Evolutionary conservation across 2,888 invertebrate species (phyloP).

Genomic region (Athalia cordata): DNA sequence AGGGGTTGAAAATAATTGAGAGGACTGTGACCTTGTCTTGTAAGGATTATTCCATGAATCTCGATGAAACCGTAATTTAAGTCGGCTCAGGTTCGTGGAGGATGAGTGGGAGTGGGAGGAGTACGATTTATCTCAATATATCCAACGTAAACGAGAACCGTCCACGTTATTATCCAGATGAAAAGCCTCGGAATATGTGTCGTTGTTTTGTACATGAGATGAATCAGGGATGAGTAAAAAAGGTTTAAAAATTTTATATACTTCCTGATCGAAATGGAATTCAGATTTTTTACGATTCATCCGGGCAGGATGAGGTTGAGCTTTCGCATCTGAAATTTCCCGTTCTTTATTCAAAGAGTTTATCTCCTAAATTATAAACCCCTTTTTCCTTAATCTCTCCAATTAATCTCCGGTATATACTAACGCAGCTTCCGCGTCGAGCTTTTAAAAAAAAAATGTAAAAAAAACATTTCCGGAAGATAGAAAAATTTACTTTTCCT

Average conservation of each 20-base stretch:
- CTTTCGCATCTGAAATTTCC: constrained; percentile 8
- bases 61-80: neutral
- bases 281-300: too few species aligned
- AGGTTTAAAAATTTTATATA: too few species aligned
- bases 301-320: neutral
- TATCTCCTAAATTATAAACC: neutral
- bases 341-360: neutral
- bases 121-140: neutral
- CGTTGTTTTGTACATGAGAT: neutral
- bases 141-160: too few species aligned
- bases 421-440: too few species aligned
- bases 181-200: neutral
- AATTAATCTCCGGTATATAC: neutral
- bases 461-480: neutral
- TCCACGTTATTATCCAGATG: neutral
- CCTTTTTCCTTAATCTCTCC: neutral
- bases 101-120: neutral
- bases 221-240: neutral
- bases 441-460: neutral
- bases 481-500: too few species aligned
- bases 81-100: neutral
- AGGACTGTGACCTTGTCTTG: too few species aligned
- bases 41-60: neutral
- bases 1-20: neutral
- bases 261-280: too few species aligned